A percentile compares a stretch with the other conserved stretches of the same genome.
These are phyloP conservation scores for Phocoena sinus DNA, from an alignment of 2,113 vertebrate genomes.

Conservation along the genomic window DNA sequence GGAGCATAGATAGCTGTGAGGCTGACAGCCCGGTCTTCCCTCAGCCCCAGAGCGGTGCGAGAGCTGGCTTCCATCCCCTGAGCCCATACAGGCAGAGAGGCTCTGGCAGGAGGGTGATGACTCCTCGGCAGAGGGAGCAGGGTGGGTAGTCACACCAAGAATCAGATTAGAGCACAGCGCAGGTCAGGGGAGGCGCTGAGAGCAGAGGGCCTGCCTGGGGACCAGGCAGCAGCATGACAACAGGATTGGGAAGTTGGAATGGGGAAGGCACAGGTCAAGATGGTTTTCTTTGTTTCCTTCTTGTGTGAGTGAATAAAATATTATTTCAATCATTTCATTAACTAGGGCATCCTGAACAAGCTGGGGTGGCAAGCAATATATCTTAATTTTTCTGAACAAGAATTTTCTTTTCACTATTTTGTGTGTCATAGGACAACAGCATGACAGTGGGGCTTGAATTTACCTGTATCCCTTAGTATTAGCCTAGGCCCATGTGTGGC, in stretches of 20 bases:
- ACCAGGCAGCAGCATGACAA: accelerated
- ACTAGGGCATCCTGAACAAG: too few species aligned
- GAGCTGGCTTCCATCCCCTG: not conserved
- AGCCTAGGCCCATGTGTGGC: not conserved
- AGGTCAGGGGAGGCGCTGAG: too few species aligned
- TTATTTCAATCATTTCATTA: not conserved
- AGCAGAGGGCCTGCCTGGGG: not conserved
- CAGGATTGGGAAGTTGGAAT: not conserved
- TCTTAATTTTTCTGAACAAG: not conserved
- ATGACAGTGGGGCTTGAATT: not conserved
- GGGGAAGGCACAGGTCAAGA: not conserved
- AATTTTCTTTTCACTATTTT: not conserved
- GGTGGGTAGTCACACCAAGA: not conserved
- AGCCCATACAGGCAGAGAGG: not conserved
- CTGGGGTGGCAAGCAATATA: not conserved
- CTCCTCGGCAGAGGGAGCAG: not conserved
- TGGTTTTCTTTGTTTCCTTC: not conserved
- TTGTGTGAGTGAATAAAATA: not conserved
- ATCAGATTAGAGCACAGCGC: not conserved
- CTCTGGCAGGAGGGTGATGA: not conserved
- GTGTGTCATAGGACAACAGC: not conserved
- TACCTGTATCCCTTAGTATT: not conserved
- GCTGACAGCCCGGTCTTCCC: too few species aligned
- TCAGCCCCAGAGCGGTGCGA: not conserved
- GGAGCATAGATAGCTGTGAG: not conserved